Evolutionary conservation across 1,140 invertebrate species (phyloP).

Genomic region (Diorhabda elongata): DNA sequence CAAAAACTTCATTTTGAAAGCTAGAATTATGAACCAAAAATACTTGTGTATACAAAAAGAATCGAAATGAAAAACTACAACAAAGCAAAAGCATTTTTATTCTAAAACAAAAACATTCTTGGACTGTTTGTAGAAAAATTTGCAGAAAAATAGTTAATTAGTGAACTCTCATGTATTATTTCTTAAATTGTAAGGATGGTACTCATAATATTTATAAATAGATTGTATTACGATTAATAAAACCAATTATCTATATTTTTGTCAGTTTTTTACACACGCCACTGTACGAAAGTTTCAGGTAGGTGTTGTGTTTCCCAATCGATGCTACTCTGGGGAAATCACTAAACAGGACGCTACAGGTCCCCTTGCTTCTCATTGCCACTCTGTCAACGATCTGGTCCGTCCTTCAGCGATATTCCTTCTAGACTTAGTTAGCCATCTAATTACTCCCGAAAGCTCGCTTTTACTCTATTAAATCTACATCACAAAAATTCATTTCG

Average conservation of each 20-base stretch:
- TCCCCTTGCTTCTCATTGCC: constrained; percentile 18
- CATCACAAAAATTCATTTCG: constrained; percentile 23
- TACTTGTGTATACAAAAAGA: too few relatives aligned
- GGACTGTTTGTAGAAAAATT: too few relatives aligned
- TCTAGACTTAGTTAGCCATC: constrained; percentile 17
- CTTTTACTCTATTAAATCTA: constrained; percentile 24
- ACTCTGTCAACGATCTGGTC: constrained; percentile 15
- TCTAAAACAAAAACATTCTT: too few relatives aligned
- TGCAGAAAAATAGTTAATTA: too few relatives aligned
- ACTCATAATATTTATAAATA: too few relatives aligned
- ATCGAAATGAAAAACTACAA: too few relatives aligned
- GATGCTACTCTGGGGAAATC: constrained; percentile 44
- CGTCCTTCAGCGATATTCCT: constrained; percentile 15
- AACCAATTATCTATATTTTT: not conserved
- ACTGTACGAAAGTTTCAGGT: constrained; percentile 32
- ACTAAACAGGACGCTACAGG: constrained; percentile 36
- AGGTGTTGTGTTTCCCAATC: constrained; percentile 41
- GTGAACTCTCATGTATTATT: too few relatives aligned
- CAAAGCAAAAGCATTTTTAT: too few relatives aligned
- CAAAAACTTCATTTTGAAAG: too few relatives aligned
- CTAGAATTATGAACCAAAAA: too few relatives aligned
- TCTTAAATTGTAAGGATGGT: too few relatives aligned
- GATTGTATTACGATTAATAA: too few relatives aligned
- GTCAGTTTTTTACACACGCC: constrained; percentile 12
- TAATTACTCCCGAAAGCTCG: constrained; percentile 23